Base-by-base conservation (phyloP, 2,113 vertebrate species). In the Gymnocephalus cernua region DNA sequence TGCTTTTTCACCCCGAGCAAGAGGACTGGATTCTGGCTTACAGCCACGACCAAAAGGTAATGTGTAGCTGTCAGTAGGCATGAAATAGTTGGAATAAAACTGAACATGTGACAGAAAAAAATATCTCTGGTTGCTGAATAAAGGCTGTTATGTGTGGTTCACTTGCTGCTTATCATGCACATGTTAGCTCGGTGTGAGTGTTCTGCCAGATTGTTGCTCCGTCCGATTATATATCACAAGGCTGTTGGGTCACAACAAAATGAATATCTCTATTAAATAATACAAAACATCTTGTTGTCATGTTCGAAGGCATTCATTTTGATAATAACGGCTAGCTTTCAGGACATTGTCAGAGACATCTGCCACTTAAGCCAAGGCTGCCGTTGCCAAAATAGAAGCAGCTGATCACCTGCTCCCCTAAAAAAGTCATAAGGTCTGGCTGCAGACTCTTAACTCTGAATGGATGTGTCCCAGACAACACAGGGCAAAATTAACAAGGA, bases 21-120 rank as follows among this genome's bases (percentile, higher is more conserved):
- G 97, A 99, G 79, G 97, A 99, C 74, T 99, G 97, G 97, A 97
- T 99, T 63, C 93, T 99, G 94, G 97, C 97, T 21, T 99, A 98
- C 85, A 97, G 97, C 92, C 97, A 98, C 70, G 97, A 99, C 92
- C 97, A 97, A 90, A 99, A 99, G 97, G 97, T 98, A 91, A 94
- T 85, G 19, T 63, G 69, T 66, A 53, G 80, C 81, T 83, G 79
- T 90, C 89, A 62, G 54, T 56, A 77, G 69, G 77, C 77, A 61
- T 71, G 35, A 80, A 75, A 56, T 29, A 80, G 54, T 35, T 51
- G 16, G 48, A 85, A 77, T 56, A 48, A 73, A 74, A 21, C 27
- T 13, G 18, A 65, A 74, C 50, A 68, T 51, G 47, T 80, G 54
- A 88, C 61, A 59, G 21, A 23, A 25, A 32, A 70, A 48, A 70